Base-by-base conservation (phyloP, 2,113 vertebrate species). In the Anser brachyrhynchus region DNA sequence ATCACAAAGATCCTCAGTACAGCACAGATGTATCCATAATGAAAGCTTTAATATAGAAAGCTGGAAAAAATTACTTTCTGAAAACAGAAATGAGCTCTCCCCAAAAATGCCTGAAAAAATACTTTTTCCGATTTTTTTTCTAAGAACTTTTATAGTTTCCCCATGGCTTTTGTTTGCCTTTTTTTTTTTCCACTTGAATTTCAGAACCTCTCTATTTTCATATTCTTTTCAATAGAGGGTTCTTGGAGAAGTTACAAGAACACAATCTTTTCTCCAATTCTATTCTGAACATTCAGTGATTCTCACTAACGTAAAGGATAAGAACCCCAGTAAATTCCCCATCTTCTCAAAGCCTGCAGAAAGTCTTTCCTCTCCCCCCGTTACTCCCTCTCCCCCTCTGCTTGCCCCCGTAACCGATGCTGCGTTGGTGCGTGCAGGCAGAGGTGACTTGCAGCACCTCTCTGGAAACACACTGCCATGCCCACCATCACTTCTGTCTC, bases 321-420 rank as follows among this genome's bases (percentile, higher is more conserved):
- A 66, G 18, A 91, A 17, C 4, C 8, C 44, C 25, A 6, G 7
- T 0, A 15, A 52, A 8, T 2, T 12, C 25, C 46, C 15, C 31
- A 31, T 2, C 54, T 76, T 58, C 62, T 22, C 79, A 12, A n/a
- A 49, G 44, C 55, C n/a, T 15, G 29, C 20, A 5, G 46, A 1
- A 49, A 55, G 7, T 22, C 62, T 66, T 10, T 11, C 15, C 44
- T 39, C 57, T 29, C 62, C 19, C 41, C 49, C n/a, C 2, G 2
- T 12, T 2, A 3, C 11, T 14, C 52, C n/a, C 64, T 61, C 35
- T 67, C 18, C 25, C 28, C 25, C 41, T 13, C 51, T 35, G 11
- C 65, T 37, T 41, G 37, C 22, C 57, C 4, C 2, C 7, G 13
- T 1, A 2, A 2, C 1, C 9, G 75, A 9, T 35, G 33, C 31